Percentiles rank a stretch among this genome's conserved stretches.
Conservation (phyloP, 2,797 vertebrate species). For the Galaxias olidus region DNA sequence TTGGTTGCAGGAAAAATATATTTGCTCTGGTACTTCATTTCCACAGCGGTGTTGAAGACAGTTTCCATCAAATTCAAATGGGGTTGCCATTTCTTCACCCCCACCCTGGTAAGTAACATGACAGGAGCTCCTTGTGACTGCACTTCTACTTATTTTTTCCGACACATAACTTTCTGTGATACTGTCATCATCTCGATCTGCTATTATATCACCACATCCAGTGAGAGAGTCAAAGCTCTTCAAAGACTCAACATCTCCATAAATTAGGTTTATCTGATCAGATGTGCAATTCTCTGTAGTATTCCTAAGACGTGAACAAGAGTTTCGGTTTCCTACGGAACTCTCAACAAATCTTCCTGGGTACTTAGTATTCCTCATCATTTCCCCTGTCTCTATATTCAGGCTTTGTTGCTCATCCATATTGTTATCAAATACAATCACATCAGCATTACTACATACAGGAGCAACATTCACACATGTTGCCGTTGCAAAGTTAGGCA, state of each 20-base stretch:
- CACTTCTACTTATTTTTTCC: conserved; percentile 83
- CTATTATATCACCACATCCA: conserved; percentile 95
- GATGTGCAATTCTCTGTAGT: conserved; percentile 41
- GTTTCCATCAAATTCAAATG: conserved; percentile 85
- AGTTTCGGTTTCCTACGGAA: conserved; percentile 55
- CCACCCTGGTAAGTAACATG: conserved; percentile 96
- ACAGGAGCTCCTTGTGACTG: conserved; percentile 88
- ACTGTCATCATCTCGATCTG: conserved; percentile 93
- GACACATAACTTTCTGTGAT: conserved; percentile 86
- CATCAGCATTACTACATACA: conserved; percentile 60
- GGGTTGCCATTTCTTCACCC: conserved; percentile 96
- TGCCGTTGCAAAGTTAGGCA: conserved; percentile 68
- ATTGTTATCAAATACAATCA: conserved; percentile 39
- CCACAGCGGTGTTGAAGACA: conserved; percentile 80
- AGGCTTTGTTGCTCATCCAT: conserved; percentile 40
- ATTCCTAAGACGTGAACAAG: conserved; percentile 30
- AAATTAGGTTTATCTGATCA: conserved; percentile 83
- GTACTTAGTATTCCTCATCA: conserved; percentile 21
- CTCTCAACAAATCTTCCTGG: conserved; percentile 30
- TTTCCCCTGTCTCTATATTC: conserved; percentile 36
- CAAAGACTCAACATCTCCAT: conserved; percentile 89
- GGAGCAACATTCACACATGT: conserved; percentile 41
- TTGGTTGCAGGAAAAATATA: conserved; percentile 67
- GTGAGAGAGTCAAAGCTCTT: conserved; percentile 98
- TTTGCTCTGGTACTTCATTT: conserved; percentile 58